Evolutionary conservation across 1,140 invertebrate genomes (phyloP), one percentile per base, ranked within the genome.

Genomic region (Fopius arisanus): DNA sequence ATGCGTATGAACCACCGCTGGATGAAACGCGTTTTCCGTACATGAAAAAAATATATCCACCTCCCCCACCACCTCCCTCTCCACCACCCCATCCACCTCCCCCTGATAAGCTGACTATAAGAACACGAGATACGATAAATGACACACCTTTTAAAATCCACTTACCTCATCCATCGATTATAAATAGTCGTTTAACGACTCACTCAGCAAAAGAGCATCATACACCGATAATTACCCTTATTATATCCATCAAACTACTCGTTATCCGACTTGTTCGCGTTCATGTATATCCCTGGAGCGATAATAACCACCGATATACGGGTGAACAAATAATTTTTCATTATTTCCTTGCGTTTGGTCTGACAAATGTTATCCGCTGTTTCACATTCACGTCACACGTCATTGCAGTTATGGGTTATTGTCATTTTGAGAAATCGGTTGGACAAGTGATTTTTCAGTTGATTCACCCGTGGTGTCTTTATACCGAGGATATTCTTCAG

Each of bases 1-100:
- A 88, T 82, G 84, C 84, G 85, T 85, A 87, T 86, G 85, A 86
- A 86, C 82, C 84, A 83, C 80, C 80, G 76, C 81, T 80, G 80
- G 83, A 86, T 87, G 83, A 83, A 87, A 84, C 82, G 82, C 78
- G 82, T 80, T 85, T 83, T 80, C 70, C 78, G 78, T 81, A 77
- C 79, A 59, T 59, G 9, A 14, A 23, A 59, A 59, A 59, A 59
- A 21, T 4, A 23, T 12, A 4, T 12, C n/a, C 40, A n/a, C 14
- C 43, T 19, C 7, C 14, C 14, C 43, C 33, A 4, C 33, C 33
- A 4, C 14, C 43, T 19, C 43, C 14, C 10, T 48, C 43, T 48
- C 43, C 14, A 5, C 4, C 14, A 43, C 41, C 4, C 2, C 14
- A 10, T 48, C 43, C 1, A n/a, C n/a, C n/a, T n/a, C n/a, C 16